These are phyloP conservation scores for Hippocampus mohnikei DNA, from an alignment of 2,113 vertebrate species.

Conservation along the genomic window DNA sequence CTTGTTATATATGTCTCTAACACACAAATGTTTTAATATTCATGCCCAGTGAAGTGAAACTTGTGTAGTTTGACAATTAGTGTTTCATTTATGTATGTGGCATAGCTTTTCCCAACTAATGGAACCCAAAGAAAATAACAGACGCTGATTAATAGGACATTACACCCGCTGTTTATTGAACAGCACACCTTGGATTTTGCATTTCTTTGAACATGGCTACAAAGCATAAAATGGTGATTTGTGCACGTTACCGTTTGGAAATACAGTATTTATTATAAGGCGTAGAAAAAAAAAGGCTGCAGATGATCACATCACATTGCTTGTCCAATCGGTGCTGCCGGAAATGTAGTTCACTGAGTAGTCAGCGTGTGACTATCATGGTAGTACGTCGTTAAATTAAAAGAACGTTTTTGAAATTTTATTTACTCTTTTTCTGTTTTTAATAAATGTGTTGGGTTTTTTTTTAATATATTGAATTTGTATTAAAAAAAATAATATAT, in stretches of 20 bases:
- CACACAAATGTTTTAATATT: background rate
- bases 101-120: background rate
- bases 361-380: no score
- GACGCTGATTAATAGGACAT: conserved; percentile 13
- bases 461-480: no score
- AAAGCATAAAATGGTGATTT: background rate
- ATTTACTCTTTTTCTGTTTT: no score
- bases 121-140: background rate
- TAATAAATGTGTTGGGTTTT: no score
- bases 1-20: background rate
- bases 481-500: no score
- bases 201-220: background rate
- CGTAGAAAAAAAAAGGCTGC: no score
- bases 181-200: background rate
- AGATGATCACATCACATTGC: no score
- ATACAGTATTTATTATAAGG: background rate
- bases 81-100: background rate
- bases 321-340: no score
- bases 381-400: no score
- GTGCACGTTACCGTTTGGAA: conserved; percentile 1
- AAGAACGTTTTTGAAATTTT: no score
- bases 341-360: no score
- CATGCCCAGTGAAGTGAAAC: background rate
- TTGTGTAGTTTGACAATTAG: background rate
- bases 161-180: conserved; percentile 2